These are phyloP conservation scores for Diplodus puntazzo DNA, from an alignment of 2,797 vertebrate species.

Conservation along the genomic window DNA sequence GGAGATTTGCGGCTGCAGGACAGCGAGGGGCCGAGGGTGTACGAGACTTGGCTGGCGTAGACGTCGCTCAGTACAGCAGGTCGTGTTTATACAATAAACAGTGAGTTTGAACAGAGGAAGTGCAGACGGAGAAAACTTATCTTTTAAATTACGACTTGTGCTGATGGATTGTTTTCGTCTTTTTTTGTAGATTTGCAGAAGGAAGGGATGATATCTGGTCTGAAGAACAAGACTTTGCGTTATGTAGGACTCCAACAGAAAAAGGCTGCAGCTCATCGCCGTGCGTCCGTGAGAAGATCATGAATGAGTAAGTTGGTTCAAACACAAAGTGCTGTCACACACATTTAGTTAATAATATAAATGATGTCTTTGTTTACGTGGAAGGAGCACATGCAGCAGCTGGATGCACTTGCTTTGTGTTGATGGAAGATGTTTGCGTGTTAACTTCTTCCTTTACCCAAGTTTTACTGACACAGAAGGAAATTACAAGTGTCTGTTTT, in stretches of 20 bases:
- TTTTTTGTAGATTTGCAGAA: neutral
- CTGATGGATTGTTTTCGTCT: neutral
- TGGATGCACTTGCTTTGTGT: neutral
- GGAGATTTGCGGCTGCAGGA: constrained; percentile 22
- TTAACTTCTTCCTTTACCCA: neutral
- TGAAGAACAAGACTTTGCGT: no score
- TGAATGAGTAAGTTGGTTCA: neutral
- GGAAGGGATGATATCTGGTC: constrained; percentile 24
- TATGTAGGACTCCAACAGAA: neutral
- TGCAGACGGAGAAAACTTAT: neutral
- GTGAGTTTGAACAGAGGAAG: constrained; percentile 6
- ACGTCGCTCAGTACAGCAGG: neutral
- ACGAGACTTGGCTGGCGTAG: neutral
- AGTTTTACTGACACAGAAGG: no score
- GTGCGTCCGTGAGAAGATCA: neutral
- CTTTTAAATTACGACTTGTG: neutral
- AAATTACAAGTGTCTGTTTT: no score
- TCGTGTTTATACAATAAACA: neutral
- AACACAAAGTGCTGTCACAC: neutral
- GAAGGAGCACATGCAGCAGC: neutral
- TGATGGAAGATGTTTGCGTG: neutral
- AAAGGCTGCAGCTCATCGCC: neutral
- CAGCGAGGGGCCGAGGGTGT: neutral
- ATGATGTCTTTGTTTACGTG: constrained; percentile 4
- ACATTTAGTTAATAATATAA: neutral